Evolutionary conservation across 2,113 vertebrate genomes (phyloP).

Genomic region (Muntiacus reevesi): DNA sequence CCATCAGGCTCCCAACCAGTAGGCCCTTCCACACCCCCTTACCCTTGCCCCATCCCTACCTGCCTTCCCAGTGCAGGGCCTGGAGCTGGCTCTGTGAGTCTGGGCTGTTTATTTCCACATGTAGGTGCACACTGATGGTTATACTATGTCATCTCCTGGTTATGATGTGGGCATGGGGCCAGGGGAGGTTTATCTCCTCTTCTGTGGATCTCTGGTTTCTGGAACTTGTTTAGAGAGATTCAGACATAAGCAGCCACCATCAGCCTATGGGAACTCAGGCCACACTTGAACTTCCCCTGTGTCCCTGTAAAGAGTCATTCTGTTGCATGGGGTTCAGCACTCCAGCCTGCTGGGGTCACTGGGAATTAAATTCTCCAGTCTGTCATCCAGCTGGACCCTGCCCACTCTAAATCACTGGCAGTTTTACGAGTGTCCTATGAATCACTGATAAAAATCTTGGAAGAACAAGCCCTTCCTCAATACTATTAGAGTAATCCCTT

Average conservation of each 20-base stretch:
- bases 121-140: too few species aligned
- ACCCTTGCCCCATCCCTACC: not conserved
- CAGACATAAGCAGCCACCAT: not conserved
- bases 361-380: not conserved
- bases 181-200: not conserved
- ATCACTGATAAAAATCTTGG: not conserved
- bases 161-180: rapidly evolving
- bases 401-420: not conserved
- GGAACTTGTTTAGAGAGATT: not conserved
- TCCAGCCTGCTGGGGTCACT: not conserved
- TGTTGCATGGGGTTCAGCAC: not conserved
- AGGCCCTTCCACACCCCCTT: not conserved
- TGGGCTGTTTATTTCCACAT: not conserved
- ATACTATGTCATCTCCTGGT: rapidly evolving
- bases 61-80: not conserved
- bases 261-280: not conserved
- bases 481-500: too few species aligned
- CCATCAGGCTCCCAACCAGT: not conserved
- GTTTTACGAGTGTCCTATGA: not conserved
- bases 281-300: not conserved
- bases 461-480: not conserved
- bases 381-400: not conserved
- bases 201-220: not conserved
- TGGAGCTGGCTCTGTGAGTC: not conserved
- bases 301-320: not conserved